Percentiles rank a stretch among this genome's conserved stretches.
Conservation (phyloP, 2,113 vertebrate genomes). For the Thermophis baileyi region DNA sequence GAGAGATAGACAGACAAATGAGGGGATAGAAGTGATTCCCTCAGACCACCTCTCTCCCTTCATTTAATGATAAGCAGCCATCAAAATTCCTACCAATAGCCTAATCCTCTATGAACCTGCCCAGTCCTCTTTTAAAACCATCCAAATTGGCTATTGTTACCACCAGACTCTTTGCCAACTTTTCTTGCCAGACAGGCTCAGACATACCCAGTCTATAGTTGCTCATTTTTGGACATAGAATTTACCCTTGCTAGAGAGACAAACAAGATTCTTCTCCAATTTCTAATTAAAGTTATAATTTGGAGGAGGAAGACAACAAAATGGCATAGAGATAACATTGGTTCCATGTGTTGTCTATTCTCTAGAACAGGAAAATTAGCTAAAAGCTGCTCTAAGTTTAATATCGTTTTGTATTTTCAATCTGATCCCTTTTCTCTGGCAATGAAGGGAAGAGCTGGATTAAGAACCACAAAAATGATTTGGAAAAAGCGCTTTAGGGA, state of each 20-base stretch:
- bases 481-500: not conserved
- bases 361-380: not conserved
- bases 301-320: not conserved
- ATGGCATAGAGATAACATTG: not conserved
- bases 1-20: not conserved
- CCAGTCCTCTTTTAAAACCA: not conserved
- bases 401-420: not conserved
- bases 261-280: not conserved
- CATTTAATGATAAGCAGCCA: not conserved
- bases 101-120: not conserved
- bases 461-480: not conserved
- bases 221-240: not conserved
- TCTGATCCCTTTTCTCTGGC: not conserved
- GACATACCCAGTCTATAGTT: not conserved
- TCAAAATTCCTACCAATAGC: not conserved
- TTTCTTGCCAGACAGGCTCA: not conserved
- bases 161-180: not conserved
- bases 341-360: not conserved
- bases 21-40: not conserved
- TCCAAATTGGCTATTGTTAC: not conserved
- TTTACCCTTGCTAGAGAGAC: not conserved
- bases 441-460: not conserved
- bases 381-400: not conserved
- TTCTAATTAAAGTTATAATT: not conserved
- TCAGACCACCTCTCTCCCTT: not conserved